phyloP scores from a whole-genome alignment of 2,888 invertebrate genomes.

The Pollenia angustigena region DNA sequence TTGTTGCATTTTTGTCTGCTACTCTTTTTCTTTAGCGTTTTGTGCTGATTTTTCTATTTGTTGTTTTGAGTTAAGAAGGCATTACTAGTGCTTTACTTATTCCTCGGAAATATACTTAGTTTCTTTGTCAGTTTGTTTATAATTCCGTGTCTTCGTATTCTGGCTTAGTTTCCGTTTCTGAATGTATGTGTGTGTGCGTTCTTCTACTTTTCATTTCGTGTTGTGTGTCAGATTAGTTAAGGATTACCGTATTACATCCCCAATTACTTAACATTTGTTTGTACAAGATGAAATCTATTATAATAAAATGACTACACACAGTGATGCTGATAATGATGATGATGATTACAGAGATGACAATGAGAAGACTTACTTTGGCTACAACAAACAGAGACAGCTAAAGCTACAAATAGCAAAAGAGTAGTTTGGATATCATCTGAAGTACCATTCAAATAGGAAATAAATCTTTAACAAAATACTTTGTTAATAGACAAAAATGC shows the following conservation, averaged over 20 bases:
- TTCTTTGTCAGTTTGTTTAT: slow-evolving; percentile 33
- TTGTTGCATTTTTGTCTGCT: neutral
- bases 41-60: slow-evolving; percentile 23
- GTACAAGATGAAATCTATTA: slow-evolving; percentile 77
- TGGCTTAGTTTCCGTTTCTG: slow-evolving; percentile 22
- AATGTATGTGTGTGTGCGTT: neutral
- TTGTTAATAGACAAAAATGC: slow-evolving; percentile 55
- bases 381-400: slow-evolving; percentile 19
- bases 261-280: slow-evolving; percentile 74
- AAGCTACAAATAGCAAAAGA: slow-evolving; percentile 19
- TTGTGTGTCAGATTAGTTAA: slow-evolving; percentile 69
- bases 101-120: neutral
- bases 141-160: slow-evolving; percentile 2
- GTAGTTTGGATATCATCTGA: slow-evolving; percentile 44
- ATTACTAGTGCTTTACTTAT: slow-evolving; percentile 14
- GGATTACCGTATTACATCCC: slow-evolving; percentile 71
- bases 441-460: slow-evolving; percentile 66
- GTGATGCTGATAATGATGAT: slow-evolving; percentile 25
- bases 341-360: slow-evolving; percentile 35
- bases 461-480: slow-evolving; percentile 66
- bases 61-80: slow-evolving; percentile 25
- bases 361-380: slow-evolving; percentile 28
- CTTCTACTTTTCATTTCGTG: slow-evolving; percentile 39
- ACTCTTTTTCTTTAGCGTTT: neutral
- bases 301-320: slow-evolving; percentile 68